phyloP scores from a whole-genome alignment of 1,140 invertebrate genomes.

The Stegodyphus dumicola region DNA sequence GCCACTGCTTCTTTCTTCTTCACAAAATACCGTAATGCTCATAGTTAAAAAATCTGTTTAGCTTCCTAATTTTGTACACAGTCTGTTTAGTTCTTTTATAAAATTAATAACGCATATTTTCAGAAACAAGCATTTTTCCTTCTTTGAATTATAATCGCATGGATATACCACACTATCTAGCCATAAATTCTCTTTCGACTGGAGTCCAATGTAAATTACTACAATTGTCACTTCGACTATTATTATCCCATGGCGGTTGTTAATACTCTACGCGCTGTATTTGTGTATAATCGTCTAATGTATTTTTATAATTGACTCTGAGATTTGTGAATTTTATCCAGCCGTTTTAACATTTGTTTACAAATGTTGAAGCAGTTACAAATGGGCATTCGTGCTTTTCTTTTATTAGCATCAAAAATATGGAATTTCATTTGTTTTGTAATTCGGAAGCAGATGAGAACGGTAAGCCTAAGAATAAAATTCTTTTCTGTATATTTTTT shows the following conservation, averaged over 20 bases:
- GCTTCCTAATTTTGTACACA: too few species aligned
- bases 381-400: conserved; percentile 95
- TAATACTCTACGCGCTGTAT: conserved; percentile 11
- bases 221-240: conserved; percentile 15
- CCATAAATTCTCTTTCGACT: conserved; percentile 71
- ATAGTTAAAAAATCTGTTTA: too few species aligned
- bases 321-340: conserved; percentile 41
- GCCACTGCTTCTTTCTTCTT: too few species aligned
- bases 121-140: too few species aligned
- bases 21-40: too few species aligned
- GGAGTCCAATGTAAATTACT: conserved; percentile 77
- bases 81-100: too few species aligned
- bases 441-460: conserved; percentile 93
- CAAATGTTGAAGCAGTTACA: conserved; percentile 94
- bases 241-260: conserved; percentile 47
- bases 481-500: not conserved
- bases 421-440: conserved; percentile 98
- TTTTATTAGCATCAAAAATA: conserved; percentile 93
- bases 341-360: conserved; percentile 60
- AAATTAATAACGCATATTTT: too few species aligned
- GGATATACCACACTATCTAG: too few species aligned
- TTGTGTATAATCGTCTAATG: conserved; percentile 21
- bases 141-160: too few species aligned
- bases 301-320: conserved; percentile 40
- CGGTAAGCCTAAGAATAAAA: conserved; percentile 77